Conservation (phyloP, 1,140 invertebrate species). For the Achroia grisella region DNA sequence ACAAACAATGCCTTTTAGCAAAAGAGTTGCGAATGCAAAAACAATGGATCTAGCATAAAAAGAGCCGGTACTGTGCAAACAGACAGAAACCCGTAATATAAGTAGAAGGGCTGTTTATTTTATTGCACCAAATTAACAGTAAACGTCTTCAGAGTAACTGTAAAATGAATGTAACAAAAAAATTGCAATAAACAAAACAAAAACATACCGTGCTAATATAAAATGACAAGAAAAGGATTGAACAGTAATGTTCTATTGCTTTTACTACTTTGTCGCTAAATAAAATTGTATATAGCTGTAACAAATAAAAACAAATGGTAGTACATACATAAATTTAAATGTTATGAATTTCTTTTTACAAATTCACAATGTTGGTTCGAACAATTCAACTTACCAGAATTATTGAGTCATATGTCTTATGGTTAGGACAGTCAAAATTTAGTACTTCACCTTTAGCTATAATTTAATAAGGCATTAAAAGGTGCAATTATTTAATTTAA, state of each 20-base stretch:
- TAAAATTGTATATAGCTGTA: too few relatives aligned
- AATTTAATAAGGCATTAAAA: too few relatives aligned
- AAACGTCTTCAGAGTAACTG: constrained; percentile 8
- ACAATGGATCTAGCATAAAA: constrained; percentile 25
- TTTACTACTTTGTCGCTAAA: not conserved
- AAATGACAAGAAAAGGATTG: not conserved
- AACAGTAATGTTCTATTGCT: not conserved
- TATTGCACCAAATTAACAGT: constrained; percentile 30
- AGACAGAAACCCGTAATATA: constrained; percentile 13
- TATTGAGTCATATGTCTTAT: too few relatives aligned
- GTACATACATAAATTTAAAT: too few relatives aligned
- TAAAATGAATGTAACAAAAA: constrained; percentile 5
- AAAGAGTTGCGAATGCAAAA: constrained; percentile 52
- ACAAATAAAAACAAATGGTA: not conserved
- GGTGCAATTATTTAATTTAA: too few relatives aligned
- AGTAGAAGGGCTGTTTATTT: constrained; percentile 27
- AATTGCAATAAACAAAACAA: constrained; percentile 9
- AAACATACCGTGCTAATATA: not conserved
- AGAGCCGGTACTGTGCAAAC: constrained; percentile 18
- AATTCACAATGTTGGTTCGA: too few relatives aligned
- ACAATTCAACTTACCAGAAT: too few relatives aligned
- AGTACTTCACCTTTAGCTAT: too few relatives aligned
- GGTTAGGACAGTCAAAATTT: too few relatives aligned
- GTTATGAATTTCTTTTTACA: too few relatives aligned
- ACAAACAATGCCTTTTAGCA: not conserved